Base-by-base conservation (phyloP, 2,888 invertebrate genomes). In the Aricia artaxerxes region DNA sequence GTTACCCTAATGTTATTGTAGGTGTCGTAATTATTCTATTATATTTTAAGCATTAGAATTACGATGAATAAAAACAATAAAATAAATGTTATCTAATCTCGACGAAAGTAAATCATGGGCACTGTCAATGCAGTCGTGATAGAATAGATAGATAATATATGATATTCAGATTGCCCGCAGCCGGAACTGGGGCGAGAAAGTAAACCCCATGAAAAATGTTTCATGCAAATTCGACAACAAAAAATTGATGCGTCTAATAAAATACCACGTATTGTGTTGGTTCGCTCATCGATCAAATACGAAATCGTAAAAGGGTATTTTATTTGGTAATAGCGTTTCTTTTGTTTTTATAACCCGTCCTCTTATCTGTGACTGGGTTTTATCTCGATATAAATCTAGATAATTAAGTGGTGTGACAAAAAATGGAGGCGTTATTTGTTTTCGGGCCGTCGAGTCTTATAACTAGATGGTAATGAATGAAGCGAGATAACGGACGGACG, bases 401-500 rank as follows among this genome's bases (percentile, higher is more conserved):
- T 93, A 94, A 94, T 94, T 94, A 93, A 94, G 92, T 90, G 91
- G 90, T 91, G 92, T 91, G 92, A 94, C 93, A 94, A 93, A 94
- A 94, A 94, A 91, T 93, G 87, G 90, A 93, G 92, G 93, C 90
- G 91, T 91, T 90, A 92, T 93, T 88, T 90, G 92, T 93, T 92
- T 90, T 91, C 91, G 92, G 90, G 85, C 91, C 92, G 93, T 93
- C 92, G 93, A 91, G 89, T 94, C 88, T 89, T 90, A 93, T 92
- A 92, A 89, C 92, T 92, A 93, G 94, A 93, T 94, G 90, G 92
- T 93, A 94, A 94, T 94, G 94, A 94, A 94, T 94, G 94, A 94
- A 94, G 88, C 80, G 85, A 92, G 94, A 94, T 94, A 94, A 94
- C 89, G 83, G 91, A 90, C 87, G 91, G 89, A 49, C 9, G 90